phyloP scores from a whole-genome alignment of 2,797 vertebrate species.

The Megalops cyprinoides region DNA sequence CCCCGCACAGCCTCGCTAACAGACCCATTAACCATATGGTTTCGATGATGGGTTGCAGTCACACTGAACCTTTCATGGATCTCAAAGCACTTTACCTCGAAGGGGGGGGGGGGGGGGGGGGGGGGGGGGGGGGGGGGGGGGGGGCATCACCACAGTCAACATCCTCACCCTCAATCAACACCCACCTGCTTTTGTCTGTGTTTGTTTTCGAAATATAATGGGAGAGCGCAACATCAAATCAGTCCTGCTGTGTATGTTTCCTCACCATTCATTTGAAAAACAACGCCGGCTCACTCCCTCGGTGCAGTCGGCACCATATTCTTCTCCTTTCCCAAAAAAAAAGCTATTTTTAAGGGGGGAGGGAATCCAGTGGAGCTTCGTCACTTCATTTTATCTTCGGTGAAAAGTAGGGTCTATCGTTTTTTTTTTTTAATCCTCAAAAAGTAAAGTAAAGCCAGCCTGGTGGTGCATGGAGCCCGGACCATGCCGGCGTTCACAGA shows the following conservation, averaged over 20 bases:
- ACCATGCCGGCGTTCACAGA: background rate
- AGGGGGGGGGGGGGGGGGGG: too few species aligned
- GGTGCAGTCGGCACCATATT: constrained; percentile 31
- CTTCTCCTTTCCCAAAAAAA: constrained; percentile 27
- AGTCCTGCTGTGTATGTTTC: constrained; percentile 35
- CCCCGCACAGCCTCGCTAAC: background rate
- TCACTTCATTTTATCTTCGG: constrained; percentile 21
- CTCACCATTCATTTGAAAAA: constrained; percentile 35
- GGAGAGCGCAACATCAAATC: constrained; percentile 43
- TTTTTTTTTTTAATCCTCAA: background rate
- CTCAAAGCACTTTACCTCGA: constrained; percentile 45
- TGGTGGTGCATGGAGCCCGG: background rate
- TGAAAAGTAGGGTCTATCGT: background rate
- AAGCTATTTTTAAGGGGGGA: background rate
- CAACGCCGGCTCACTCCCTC: constrained; percentile 27
- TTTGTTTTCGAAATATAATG: constrained; percentile 44
- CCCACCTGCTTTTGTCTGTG: background rate
- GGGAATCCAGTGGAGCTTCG: background rate
- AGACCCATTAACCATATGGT: background rate
- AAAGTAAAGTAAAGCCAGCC: background rate
- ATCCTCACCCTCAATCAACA: background rate
- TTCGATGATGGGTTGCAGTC: too few species aligned
- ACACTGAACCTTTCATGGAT: too few species aligned
- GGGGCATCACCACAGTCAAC: constrained; percentile 51
- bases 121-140: too few species aligned